These are phyloP conservation scores for Syncerus caffer DNA, from an alignment of 2,797 vertebrate genomes.

Conservation along the genomic window DNA sequence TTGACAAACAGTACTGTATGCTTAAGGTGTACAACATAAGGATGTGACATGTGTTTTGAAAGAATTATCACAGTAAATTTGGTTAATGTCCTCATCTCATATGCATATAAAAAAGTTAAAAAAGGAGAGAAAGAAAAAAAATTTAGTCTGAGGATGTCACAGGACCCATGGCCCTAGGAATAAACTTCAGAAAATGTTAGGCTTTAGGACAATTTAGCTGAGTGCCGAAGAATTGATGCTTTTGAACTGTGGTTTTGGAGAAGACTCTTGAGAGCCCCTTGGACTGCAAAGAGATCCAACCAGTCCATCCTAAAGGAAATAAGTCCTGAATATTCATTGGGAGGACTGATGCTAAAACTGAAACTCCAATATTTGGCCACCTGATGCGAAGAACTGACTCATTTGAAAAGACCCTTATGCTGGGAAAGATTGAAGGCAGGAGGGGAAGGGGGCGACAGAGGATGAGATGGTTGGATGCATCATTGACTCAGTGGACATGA, in stretches of 20 bases:
- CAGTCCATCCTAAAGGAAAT: neutral
- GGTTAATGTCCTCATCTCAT: neutral
- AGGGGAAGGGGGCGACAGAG: neutral
- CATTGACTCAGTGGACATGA: neutral
- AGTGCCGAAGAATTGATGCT: fast-evolving
- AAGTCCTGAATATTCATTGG: neutral
- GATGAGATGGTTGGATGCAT: neutral
- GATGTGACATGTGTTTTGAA: neutral
- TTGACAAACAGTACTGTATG: neutral
- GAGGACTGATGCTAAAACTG: neutral
- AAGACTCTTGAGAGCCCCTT: neutral
- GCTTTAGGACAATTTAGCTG: neutral
- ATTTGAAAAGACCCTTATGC: neutral
- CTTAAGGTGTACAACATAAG: neutral
- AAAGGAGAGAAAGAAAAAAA: neutral
- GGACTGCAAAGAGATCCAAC: neutral
- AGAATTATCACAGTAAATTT: neutral
- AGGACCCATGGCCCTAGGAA: neutral
- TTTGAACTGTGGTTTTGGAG: neutral
- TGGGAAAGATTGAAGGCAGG: neutral
- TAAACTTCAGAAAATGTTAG: neutral
- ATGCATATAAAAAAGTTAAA: neutral
- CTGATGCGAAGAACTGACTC: neutral
- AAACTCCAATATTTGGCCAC: neutral
- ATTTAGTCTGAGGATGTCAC: neutral